Conservation (phyloP, 2,888 invertebrate genomes). For the Polydrusus tereticollis region DNA sequence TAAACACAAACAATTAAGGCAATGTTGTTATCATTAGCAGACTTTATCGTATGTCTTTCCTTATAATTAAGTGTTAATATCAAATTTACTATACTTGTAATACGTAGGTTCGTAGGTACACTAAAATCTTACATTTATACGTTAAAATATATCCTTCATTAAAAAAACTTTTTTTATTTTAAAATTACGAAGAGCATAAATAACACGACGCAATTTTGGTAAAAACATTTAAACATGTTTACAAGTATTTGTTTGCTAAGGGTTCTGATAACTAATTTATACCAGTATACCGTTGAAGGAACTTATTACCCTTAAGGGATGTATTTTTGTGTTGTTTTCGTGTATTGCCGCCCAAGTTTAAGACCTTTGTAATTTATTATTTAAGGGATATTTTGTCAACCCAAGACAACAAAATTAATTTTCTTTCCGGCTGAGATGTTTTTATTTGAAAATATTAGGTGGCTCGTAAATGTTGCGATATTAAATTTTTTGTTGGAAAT, state of each 20-base stretch:
- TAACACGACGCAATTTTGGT: too few species aligned
- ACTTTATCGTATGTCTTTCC: too few species aligned
- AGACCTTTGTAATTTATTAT: background rate
- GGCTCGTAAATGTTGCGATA: background rate
- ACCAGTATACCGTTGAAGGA: background rate
- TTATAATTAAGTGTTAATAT: too few species aligned
- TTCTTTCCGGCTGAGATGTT: background rate
- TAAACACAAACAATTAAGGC: too few species aligned
- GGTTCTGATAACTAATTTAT: background rate
- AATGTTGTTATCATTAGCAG: too few species aligned
- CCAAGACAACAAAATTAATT: background rate
- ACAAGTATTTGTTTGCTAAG: background rate
- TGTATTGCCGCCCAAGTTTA: background rate
- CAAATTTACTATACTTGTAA: too few species aligned
- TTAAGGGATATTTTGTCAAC: background rate
- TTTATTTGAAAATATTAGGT: background rate
- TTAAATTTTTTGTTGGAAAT: background rate
- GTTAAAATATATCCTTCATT: too few species aligned
- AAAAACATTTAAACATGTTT: too few species aligned
- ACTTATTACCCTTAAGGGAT: background rate
- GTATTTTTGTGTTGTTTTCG: background rate
- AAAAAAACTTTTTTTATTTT: too few species aligned
- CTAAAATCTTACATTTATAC: too few species aligned
- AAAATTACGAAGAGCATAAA: too few species aligned
- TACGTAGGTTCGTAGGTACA: too few species aligned